Conservation (phyloP, 1,140 invertebrate genomes). For the Drosophila novamexicana region DNA sequence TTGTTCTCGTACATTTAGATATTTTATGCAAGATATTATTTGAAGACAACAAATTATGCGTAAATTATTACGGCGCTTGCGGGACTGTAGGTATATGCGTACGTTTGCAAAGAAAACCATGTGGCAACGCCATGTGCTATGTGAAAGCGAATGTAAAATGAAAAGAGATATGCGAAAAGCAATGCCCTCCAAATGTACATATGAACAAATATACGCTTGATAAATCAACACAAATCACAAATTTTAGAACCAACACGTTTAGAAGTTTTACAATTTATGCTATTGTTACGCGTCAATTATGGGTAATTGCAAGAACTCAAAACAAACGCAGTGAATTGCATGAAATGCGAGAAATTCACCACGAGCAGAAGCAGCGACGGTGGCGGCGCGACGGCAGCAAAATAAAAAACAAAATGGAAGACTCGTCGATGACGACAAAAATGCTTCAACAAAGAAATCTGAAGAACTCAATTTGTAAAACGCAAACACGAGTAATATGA, state of each 20-base stretch:
- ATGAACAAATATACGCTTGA: slow-evolving; percentile 19
- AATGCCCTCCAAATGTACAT: slow-evolving; percentile 63
- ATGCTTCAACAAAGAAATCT: slow-evolving; percentile 74
- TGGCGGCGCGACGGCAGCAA: slow-evolving; percentile 47
- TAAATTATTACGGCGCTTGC: slow-evolving; percentile 1
- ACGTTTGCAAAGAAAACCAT: slow-evolving; percentile 46
- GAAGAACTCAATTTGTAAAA: slow-evolving; percentile 56
- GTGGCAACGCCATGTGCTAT: slow-evolving; percentile 70
- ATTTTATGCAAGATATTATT: neutral
- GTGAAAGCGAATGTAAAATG: slow-evolving; percentile 67
- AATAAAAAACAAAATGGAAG: slow-evolving; percentile 77
- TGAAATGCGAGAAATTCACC: slow-evolving; percentile 71
- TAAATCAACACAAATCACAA: slow-evolving; percentile 27
- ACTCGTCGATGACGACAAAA: slow-evolving; percentile 68
- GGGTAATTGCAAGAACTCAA: slow-evolving; percentile 21
- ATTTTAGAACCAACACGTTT: slow-evolving; percentile 22
- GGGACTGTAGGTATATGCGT: slow-evolving; percentile 37
- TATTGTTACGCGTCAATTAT: slow-evolving; percentile 4
- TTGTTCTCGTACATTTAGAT: neutral
- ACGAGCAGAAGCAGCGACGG: slow-evolving; percentile 57
- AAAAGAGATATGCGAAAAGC: slow-evolving; percentile 70
- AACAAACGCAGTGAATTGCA: slow-evolving; percentile 69
- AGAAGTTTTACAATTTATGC: slow-evolving; percentile 8
- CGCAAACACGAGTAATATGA: slow-evolving; percentile 21
- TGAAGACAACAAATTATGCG: neutral